A percentile compares a stretch with the other conserved stretches of the same genome.
Conservation (phyloP, 2,113 vertebrate genomes). For the Misgurnus mizolepis region DNA sequence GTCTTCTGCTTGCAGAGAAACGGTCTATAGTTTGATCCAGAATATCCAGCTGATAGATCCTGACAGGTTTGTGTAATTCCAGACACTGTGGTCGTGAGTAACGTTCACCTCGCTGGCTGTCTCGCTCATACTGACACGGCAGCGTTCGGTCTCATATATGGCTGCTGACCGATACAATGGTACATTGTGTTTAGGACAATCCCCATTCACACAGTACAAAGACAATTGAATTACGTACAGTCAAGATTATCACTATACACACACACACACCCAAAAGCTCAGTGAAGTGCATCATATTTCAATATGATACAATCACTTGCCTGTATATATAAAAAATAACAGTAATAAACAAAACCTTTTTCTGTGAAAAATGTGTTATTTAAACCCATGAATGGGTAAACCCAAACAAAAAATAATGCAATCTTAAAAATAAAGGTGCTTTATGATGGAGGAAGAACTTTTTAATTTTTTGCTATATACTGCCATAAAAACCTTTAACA, state of each 20-base stretch:
- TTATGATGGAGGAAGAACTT: too few relatives aligned
- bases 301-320: neutral
- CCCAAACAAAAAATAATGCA: too few relatives aligned
- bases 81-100: slow-evolving; percentile 17
- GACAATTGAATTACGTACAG: slow-evolving; percentile 62
- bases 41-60: slow-evolving; percentile 44
- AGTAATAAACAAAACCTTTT: too few relatives aligned
- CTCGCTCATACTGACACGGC: slow-evolving; percentile 53
- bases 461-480: too few relatives aligned
- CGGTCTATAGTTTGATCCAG: neutral
- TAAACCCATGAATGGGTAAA: too few relatives aligned
- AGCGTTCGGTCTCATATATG: slow-evolving; percentile 71
- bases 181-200: slow-evolving; percentile 78
- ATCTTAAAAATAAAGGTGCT: too few relatives aligned
- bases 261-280: slow-evolving; percentile 1
- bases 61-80: slow-evolving; percentile 37
- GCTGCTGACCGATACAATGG: slow-evolving; percentile 76
- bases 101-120: neutral
- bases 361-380: too few relatives aligned
- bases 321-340: too few relatives aligned
- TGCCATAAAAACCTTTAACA: too few relatives aligned
- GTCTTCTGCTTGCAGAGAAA: neutral
- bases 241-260: slow-evolving; percentile 58
- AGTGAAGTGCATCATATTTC: neutral
- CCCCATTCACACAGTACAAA: slow-evolving; percentile 69